Conservation (phyloP, 2,888 invertebrate species). For the Zhuqinia jingwanae region DNA sequence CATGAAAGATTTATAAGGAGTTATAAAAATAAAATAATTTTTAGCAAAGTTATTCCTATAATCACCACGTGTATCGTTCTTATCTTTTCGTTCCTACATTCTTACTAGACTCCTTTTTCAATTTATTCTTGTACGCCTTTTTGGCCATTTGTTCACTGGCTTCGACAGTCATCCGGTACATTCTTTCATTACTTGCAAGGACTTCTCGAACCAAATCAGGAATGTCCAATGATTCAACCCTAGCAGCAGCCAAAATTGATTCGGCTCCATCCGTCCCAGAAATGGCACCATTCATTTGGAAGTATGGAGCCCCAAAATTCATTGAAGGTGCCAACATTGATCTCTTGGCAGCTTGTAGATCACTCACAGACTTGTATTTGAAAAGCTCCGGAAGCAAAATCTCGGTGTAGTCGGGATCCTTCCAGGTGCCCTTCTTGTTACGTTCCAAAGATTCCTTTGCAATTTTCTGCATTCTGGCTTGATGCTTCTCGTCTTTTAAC, state of each 20-base stretch:
- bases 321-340: conserved; percentile 21
- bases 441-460: conserved; percentile 48
- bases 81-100: conserved; percentile 18
- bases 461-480: conserved; percentile 18
- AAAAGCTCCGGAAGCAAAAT: conserved; percentile 65
- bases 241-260: conserved; percentile 39
- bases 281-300: conserved; percentile 56
- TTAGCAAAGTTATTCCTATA: too few species aligned
- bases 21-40: too few species aligned
- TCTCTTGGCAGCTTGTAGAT: conserved; percentile 52
- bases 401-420: conserved; percentile 59
- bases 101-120: conserved; percentile 17
- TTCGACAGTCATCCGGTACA: conserved; percentile 67
- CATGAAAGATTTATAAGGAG: too few species aligned
- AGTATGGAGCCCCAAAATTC: conserved; percentile 67
- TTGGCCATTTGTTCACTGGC: conserved; percentile 68
- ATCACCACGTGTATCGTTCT: conserved; percentile 3
- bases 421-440: conserved; percentile 42
- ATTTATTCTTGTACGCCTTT: conserved; percentile 52
- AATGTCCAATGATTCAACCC: conserved; percentile 59
- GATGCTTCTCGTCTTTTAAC: conserved; percentile 32
- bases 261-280: conserved; percentile 23
- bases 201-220: conserved; percentile 71
- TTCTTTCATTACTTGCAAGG: conserved; percentile 69
- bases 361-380: conserved; percentile 61